Conservation (phyloP, 2,888 invertebrate genomes). For the Diabrotica balteata region DNA sequence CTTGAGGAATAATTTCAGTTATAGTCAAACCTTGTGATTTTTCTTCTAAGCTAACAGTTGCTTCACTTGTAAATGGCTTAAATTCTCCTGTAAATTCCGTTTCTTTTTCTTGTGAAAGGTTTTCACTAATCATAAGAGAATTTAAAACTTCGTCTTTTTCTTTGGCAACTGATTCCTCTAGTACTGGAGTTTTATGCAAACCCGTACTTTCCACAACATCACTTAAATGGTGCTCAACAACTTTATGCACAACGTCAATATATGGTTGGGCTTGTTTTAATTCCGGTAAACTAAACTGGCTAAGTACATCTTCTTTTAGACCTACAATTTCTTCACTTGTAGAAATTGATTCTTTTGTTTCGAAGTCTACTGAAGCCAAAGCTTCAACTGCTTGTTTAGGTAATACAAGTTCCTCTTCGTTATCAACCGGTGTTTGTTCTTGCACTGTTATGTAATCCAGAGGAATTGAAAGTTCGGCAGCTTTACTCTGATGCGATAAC, state of each 20-base stretch:
- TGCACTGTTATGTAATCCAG: slow-evolving; percentile 53
- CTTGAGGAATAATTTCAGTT: slow-evolving; percentile 51
- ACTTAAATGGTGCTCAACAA: slow-evolving; percentile 56
- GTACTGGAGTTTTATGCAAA: slow-evolving; percentile 42
- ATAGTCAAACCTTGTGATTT: slow-evolving; percentile 61
- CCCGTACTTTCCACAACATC: slow-evolving; percentile 49
- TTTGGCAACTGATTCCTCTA: slow-evolving; percentile 52
- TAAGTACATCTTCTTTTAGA: slow-evolving; percentile 59
- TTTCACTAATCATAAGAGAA: slow-evolving; percentile 62
- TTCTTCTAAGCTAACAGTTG: slow-evolving; percentile 62
- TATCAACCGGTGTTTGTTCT: slow-evolving; percentile 59
- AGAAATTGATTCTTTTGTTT: slow-evolving; percentile 56
- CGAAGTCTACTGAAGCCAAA: slow-evolving; percentile 59
- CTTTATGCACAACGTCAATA: slow-evolving; percentile 53
- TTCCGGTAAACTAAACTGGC: slow-evolving; percentile 51
- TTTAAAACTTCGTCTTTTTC: slow-evolving; percentile 60
- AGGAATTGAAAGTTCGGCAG: slow-evolving; percentile 49
- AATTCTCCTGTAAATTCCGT: slow-evolving; percentile 59
- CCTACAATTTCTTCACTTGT: slow-evolving; percentile 59
- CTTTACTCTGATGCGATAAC: slow-evolving; percentile 32
- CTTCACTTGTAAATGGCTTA: slow-evolving; percentile 61
- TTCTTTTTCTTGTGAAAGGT: slow-evolving; percentile 62
- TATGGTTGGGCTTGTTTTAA: slow-evolving; percentile 49
- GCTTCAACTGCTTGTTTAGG: slow-evolving; percentile 53
- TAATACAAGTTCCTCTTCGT: slow-evolving; percentile 55